Percentiles rank a stretch among this genome's conserved stretches.
These are phyloP conservation scores for Eulithis prunata DNA, from an alignment of 2,888 invertebrate species.

Conservation along the genomic window DNA sequence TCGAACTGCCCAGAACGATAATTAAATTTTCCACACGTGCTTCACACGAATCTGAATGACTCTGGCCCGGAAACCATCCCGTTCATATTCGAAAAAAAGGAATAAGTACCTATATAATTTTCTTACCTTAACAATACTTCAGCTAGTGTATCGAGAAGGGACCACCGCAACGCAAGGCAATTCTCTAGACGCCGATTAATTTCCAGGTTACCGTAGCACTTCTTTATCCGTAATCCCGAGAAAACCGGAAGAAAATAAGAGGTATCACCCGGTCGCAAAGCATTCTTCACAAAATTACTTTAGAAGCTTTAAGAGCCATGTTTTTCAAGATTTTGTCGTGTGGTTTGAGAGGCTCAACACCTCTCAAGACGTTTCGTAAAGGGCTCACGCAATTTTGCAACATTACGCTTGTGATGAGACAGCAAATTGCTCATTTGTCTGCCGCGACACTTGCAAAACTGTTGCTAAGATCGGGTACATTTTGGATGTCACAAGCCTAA, in stretches of 20 bases:
- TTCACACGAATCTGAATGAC: constrained; percentile 56
- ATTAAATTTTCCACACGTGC: constrained; percentile 79
- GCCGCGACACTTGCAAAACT: constrained; percentile 68
- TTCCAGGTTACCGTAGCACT: constrained; percentile 56
- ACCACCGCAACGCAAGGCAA: constrained; percentile 43
- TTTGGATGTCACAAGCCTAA: constrained; percentile 34
- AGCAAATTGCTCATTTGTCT: constrained; percentile 76
- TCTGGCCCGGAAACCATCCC: constrained; percentile 43
- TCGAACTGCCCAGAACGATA: constrained; percentile 66
- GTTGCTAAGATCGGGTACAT: constrained; percentile 34
- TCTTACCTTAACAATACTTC: constrained; percentile 50
- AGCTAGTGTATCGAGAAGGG: constrained; percentile 51
- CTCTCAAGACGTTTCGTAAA: constrained; percentile 52
- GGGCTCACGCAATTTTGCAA: constrained; percentile 64
- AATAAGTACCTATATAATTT: constrained; percentile 44
- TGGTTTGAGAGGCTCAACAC: constrained; percentile 20
- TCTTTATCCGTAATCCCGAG: constrained; percentile 53
- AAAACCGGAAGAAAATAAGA: constrained; percentile 50
- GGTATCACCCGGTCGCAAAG: constrained; percentile 36
- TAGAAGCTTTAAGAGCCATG: constrained; percentile 22
- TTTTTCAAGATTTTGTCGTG: constrained; percentile 28
- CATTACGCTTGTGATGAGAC: constrained; percentile 72
- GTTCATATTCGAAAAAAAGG: constrained; percentile 43
- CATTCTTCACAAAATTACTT: constrained; percentile 36
- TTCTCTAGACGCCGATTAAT: constrained; percentile 67